A percentile compares a stretch with the other conserved stretches of the same genome.
Conservation (phyloP, 1,140 invertebrate species). For the Penaeus japonicus region DNA sequence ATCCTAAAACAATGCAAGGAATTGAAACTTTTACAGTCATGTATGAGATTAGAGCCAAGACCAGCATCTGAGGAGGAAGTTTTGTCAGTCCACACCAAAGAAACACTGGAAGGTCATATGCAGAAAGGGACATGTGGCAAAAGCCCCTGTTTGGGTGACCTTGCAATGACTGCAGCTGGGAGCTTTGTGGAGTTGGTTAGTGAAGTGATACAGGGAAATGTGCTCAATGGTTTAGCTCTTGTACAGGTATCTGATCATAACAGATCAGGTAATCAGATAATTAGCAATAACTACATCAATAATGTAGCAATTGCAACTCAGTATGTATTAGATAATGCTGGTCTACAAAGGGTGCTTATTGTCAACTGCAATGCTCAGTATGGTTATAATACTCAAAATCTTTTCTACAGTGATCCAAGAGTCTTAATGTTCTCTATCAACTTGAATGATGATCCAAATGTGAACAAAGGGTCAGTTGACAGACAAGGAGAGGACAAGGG, state of each 20-base stretch:
- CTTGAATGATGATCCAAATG: constrained; percentile 82
- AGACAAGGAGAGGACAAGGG: constrained; percentile 72
- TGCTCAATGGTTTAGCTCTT: constrained; percentile 74
- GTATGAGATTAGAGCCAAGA: not conserved
- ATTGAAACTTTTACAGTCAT: constrained; percentile 1
- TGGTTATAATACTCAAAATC: constrained; percentile 82
- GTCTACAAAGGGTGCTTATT: constrained; percentile 76
- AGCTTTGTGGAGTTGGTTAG: not conserved
- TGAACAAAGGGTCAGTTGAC: constrained; percentile 48
- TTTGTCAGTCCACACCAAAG: not conserved
- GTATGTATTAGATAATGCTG: constrained; percentile 73
- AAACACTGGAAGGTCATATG: not conserved
- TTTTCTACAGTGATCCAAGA: constrained; percentile 76
- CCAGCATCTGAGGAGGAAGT: constrained; percentile 10
- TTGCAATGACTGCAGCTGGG: not conserved
- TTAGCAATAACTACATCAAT: constrained; percentile 90
- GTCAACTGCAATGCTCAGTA: constrained; percentile 95
- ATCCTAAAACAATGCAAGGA: not conserved
- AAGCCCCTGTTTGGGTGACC: not conserved
- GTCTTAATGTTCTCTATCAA: constrained; percentile 90
- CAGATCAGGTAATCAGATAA: constrained; percentile 68
- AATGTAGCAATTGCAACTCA: constrained; percentile 83
- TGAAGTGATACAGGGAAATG: not conserved
- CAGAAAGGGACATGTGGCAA: not conserved
- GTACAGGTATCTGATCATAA: constrained; percentile 85